Percentiles rank a stretch among this genome's conserved stretches.
Evolutionary conservation across 2,888 invertebrate genomes (phyloP).

Genomic region (Euspilapteryx auroguttella): DNA sequence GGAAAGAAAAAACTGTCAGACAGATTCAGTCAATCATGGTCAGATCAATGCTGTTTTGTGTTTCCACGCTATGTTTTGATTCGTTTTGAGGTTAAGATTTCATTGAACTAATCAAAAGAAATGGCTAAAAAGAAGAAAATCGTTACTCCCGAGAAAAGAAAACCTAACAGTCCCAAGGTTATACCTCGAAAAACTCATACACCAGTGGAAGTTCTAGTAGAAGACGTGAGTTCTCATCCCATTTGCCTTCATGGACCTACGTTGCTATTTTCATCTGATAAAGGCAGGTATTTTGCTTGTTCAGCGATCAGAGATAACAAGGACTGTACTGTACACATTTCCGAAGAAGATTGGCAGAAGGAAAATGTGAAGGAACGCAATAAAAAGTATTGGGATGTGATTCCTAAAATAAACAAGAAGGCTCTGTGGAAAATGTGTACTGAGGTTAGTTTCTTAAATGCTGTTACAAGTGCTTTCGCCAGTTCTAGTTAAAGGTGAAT

Average conservation of each 20-base stretch:
- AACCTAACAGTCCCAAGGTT: slow-evolving; percentile 12
- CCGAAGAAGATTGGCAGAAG: slow-evolving; percentile 53
- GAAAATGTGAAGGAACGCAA: slow-evolving; percentile 44
- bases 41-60: too few relatives aligned
- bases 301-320: slow-evolving; percentile 81
- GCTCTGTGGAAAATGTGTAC: slow-evolving; percentile 51
- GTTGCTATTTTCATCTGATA: slow-evolving; percentile 65
- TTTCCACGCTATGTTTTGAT: too few relatives aligned
- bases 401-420: slow-evolving; percentile 52
- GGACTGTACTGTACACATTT: slow-evolving; percentile 71
- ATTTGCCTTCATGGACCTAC: slow-evolving; percentile 78
- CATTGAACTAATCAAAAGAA: too few relatives aligned
- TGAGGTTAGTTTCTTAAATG: slow-evolving; percentile 30
- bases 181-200: slow-evolving; percentile 8
- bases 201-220: slow-evolving; percentile 53
- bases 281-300: slow-evolving; percentile 75
- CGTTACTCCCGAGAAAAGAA: slow-evolving; percentile 15
- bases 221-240: slow-evolving; percentile 66
- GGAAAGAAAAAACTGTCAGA: too few relatives aligned
- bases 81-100: too few relatives aligned
- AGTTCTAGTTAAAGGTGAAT: too few relatives aligned
- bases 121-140: slow-evolving; percentile 41
- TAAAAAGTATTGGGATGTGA: slow-evolving; percentile 40
- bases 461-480: too few relatives aligned
- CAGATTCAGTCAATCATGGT: too few relatives aligned